A percentile compares a stretch with the other conserved stretches of the same genome.
These are phyloP conservation scores for Coregonus clupeaformis DNA, from an alignment of 2,113 vertebrate species.

Conservation along the genomic window DNA sequence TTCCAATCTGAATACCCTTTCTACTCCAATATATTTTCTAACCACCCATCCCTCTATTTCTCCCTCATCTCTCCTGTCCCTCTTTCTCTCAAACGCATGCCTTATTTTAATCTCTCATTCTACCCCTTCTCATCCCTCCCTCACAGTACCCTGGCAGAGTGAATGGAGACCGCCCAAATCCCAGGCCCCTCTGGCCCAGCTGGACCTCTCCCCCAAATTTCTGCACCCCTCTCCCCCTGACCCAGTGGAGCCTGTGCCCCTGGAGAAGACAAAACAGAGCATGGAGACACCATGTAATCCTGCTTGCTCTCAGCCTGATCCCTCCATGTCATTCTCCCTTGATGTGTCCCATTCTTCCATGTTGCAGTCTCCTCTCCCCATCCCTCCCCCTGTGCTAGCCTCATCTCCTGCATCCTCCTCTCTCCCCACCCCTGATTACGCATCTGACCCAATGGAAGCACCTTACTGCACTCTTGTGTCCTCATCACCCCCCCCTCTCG, in stretches of 20 bases:
- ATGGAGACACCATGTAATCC: conserved; percentile 52
- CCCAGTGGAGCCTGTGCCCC: conserved; percentile 29
- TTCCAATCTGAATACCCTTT: too few species aligned
- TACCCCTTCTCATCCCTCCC: neutral
- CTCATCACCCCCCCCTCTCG: neutral
- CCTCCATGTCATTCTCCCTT: neutral
- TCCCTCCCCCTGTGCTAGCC: conserved; percentile 1
- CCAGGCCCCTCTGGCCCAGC: conserved; percentile 53
- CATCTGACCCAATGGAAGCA: too few species aligned
- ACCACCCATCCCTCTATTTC: too few species aligned
- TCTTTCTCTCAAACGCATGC: neutral
- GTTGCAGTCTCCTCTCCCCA: neutral
- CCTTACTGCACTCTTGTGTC: neutral
- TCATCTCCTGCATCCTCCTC: neutral
- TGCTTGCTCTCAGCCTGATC: neutral
- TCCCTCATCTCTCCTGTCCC: too few species aligned
- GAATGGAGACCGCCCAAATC: conserved; percentile 73
- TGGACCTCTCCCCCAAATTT: conserved; percentile 54
- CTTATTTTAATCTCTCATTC: neutral
- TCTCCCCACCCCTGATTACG: neutral
- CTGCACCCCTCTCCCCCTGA: conserved; percentile 39
- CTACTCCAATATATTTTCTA: too few species aligned
- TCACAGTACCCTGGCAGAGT: conserved; percentile 72
- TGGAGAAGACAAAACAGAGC: conserved; percentile 51
- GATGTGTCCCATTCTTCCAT: neutral